Percentiles rank a stretch among this genome's conserved stretches.
These are phyloP conservation scores for Psittacula cyanocephala DNA, from an alignment of 2,113 vertebrate genomes.

Conservation along the genomic window DNA sequence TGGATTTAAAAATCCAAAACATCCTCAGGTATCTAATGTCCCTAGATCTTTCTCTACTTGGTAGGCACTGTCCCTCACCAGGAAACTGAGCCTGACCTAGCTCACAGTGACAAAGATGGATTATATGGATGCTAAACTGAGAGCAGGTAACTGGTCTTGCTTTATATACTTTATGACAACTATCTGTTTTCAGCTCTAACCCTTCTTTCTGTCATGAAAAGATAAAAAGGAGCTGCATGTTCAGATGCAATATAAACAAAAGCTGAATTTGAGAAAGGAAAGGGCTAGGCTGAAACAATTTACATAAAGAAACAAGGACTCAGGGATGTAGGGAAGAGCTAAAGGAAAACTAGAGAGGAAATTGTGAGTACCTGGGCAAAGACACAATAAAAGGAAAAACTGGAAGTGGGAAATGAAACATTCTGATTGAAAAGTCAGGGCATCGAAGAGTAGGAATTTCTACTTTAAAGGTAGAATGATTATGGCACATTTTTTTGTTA, in stretches of 20 bases:
- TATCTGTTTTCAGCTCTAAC: not conserved
- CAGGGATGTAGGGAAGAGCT: not conserved
- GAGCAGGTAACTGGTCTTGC: not conserved
- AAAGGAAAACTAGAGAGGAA: not conserved
- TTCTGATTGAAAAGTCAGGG: not conserved
- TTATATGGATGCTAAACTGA: not conserved
- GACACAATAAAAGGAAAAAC: not conserved
- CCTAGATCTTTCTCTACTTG: not conserved
- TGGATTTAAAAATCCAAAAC: not conserved
- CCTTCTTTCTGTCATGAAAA: not conserved
- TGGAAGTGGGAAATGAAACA: not conserved
- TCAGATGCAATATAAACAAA: not conserved
- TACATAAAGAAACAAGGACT: not conserved
- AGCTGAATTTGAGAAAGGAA: not conserved
- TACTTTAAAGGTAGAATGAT: not conserved
- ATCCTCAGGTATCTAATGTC: not conserved
- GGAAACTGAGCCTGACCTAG: rapidly evolving
- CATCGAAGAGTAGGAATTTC: not conserved
- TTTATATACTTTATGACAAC: not conserved
- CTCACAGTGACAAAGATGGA: not conserved
- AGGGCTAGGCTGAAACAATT: not conserved
- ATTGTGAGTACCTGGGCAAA: not conserved
- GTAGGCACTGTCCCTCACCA: not conserved
- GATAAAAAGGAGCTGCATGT: not conserved
- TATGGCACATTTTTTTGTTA: not conserved